phyloP scores from a whole-genome alignment of 1,140 invertebrate species.

The Sycobia sp. region DNA sequence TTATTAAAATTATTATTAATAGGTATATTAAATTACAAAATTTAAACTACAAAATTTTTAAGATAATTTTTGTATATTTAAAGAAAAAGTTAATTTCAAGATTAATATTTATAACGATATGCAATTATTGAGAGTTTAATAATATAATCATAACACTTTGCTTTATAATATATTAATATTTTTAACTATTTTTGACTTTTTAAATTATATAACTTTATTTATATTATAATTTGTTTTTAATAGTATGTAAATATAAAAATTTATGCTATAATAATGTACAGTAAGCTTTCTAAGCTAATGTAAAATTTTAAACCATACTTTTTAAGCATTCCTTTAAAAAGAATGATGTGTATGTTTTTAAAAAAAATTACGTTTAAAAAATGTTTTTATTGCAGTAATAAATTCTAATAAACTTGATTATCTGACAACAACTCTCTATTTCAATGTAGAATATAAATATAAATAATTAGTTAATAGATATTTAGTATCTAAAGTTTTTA shows the following conservation, averaged over 20 bases:
- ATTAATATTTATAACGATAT: neutral
- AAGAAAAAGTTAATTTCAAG: neutral
- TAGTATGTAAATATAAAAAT: slow-evolving; percentile 15
- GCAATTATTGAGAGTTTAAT: no score
- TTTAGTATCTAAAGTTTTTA: no score
- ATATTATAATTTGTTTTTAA: slow-evolving; percentile 21
- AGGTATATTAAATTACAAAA: neutral
- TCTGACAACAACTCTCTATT: no score
- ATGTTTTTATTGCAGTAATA: no score
- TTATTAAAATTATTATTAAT: slow-evolving; percentile 8
- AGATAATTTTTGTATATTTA: neutral
- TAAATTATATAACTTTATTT: slow-evolving; percentile 4
- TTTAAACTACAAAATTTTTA: slow-evolving; percentile 6
- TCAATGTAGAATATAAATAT: no score
- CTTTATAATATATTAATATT: slow-evolving; percentile 14
- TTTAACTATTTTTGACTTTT: slow-evolving; percentile 12
- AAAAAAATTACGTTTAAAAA: no score
- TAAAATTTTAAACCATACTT: slow-evolving; percentile 6
- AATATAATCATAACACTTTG: neutral
- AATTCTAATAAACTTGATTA: no score
- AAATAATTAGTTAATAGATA: no score
- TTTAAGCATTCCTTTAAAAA: no score
- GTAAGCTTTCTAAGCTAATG: slow-evolving; percentile 19
- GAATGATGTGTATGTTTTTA: no score
- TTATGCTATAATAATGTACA: slow-evolving; percentile 21